Base-by-base conservation (phyloP, 1,140 invertebrate species). In the Ceratosolen solmsi region DNA sequence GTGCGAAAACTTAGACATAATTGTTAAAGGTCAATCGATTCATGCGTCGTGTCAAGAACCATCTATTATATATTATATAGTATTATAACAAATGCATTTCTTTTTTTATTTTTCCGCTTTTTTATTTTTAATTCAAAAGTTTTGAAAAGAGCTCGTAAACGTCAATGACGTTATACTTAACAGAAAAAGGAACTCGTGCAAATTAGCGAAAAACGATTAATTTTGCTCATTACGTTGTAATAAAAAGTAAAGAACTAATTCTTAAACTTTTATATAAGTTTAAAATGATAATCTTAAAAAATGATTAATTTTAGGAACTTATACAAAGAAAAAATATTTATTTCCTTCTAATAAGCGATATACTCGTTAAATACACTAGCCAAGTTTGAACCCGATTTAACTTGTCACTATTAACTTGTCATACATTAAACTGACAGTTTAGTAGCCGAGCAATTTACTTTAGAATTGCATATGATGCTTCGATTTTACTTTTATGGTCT, bases 51-150 rank as follows among this genome's bases (percentile, higher is more conserved):
- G 33, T 25, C 49, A 36, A 77, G 56, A 70, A 56, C 75, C 13
- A 68, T 75, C 46, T 75, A 49, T 46, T n/a, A 46, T 5, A 46
- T 13, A 46, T 38, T 76, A 82, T 27, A 76, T 72, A 75, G 30
- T 72, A 77, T 77, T 25, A n/a, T 77, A 82, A 82, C 41, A 77
- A 78, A 82, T 82, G 74, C 65, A 82, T 75, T 82, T 46, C 9
- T 46, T 77, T 77, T 68, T 38, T 68, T 22, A 17, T n/a, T 68
- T 68, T 68, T 49, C 36, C n/a, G 9, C 3, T 13, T 60, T 60
- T 60, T 27, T 27, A 25, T 60, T 60, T 17, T 81, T 41, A 75
- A 70, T 56, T 56, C 17, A 56, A 77, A 49, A 70, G 33, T 56
- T 82, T 80, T 72, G 15, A 56, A 70, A 80, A 77, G 51, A 82